Conservation (phyloP, 2,888 invertebrate genomes). For the Dorcus hopei region DNA sequence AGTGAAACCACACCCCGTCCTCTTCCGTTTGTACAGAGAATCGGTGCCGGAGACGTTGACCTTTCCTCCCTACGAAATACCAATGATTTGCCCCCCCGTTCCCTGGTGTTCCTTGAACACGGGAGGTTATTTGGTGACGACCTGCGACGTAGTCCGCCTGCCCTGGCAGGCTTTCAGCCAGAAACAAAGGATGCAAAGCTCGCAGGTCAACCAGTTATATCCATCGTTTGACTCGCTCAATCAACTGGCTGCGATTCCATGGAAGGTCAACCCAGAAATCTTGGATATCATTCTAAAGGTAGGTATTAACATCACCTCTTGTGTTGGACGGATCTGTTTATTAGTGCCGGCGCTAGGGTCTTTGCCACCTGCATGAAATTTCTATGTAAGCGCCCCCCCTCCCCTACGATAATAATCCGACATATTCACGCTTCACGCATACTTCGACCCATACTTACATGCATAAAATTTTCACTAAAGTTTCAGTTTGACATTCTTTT, state of each 20-base stretch:
- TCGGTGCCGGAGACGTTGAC: slow-evolving; percentile 66
- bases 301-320: slow-evolving; percentile 37
- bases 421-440: too few species aligned
- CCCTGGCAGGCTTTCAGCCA: slow-evolving; percentile 63
- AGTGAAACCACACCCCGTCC: slow-evolving; percentile 80
- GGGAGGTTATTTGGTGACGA: slow-evolving; percentile 75
- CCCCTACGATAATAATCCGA: too few species aligned
- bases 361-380: too few species aligned
- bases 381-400: too few species aligned
- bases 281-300: slow-evolving; percentile 54
- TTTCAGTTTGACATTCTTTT: too few species aligned
- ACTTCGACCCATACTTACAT: too few species aligned
- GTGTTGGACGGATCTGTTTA: neutral
- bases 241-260: slow-evolving; percentile 87
- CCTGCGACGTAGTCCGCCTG: slow-evolving; percentile 62
- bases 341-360: too few species aligned
- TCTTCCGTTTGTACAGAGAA: slow-evolving; percentile 66
- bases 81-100: slow-evolving; percentile 78
- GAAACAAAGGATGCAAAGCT: slow-evolving; percentile 58
- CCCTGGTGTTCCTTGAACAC: slow-evolving; percentile 72
- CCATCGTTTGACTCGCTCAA: slow-evolving; percentile 90
- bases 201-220: slow-evolving; percentile 62
- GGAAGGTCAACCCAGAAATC: slow-evolving; percentile 77
- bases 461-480: too few species aligned
- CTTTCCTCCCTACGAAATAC: slow-evolving; percentile 70